Percentiles rank a stretch among this genome's conserved stretches.
Conservation (phyloP, 2,113 vertebrate genomes). For the Poeciliopsis prolifica region DNA sequence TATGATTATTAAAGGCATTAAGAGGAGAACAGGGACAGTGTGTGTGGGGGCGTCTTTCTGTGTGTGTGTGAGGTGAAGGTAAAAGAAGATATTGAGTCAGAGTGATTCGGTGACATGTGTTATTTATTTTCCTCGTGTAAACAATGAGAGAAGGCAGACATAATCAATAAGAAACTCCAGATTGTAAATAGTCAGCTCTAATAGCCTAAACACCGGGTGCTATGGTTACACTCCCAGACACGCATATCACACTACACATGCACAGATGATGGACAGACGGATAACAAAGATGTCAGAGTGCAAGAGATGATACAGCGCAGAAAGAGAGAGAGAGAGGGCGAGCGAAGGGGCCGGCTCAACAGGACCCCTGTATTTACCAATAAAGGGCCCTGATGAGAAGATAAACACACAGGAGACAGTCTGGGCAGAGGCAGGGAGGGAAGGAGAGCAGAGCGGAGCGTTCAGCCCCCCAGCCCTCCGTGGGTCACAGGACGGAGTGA, state of each 20-base stretch:
- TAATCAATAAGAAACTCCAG: conserved; percentile 96
- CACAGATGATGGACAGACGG: conserved; percentile 59
- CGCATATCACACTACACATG: conserved; percentile 65
- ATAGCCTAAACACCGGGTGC: conserved; percentile 91
- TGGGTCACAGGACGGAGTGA: conserved; percentile 37
- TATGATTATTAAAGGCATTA: not conserved
- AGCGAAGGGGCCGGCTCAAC: conserved; percentile 45
- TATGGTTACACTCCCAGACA: conserved; percentile 85
- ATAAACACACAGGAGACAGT: conserved; percentile 81
- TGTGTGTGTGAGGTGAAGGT: conserved; percentile 14
- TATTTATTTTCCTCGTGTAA: conserved; percentile 97
- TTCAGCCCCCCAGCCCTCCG: conserved; percentile 58
- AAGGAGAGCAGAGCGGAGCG: conserved; percentile 20
- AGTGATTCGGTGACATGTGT: conserved; percentile 85
- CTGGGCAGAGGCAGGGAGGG: conserved; percentile 39
- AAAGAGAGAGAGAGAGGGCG: conserved; percentile 32
- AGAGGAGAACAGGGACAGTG: not conserved
- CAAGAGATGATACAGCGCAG: conserved; percentile 13
- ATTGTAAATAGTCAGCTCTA: conserved; percentile 94
- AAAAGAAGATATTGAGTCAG: conserved; percentile 62
- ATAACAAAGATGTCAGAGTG: conserved; percentile 27
- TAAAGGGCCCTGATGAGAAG: conserved; percentile 84
- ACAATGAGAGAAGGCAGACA: conserved; percentile 93
- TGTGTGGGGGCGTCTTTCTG: not conserved
- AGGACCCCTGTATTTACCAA: conserved; percentile 82